phyloP scores from a whole-genome alignment of 2,797 vertebrate genomes.

The Anabas testudineus region DNA sequence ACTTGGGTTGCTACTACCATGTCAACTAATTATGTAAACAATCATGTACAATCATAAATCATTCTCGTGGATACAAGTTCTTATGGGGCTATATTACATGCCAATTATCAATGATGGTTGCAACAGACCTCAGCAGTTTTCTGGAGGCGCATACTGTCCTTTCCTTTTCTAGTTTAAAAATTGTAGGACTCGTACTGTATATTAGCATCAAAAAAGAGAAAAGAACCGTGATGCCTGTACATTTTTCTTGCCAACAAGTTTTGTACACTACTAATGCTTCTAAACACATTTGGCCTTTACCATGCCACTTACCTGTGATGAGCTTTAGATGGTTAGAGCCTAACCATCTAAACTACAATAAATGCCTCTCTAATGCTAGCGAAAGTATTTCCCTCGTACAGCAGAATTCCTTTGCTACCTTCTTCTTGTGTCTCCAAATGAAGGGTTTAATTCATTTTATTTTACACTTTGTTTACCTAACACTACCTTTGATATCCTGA shows the following conservation, averaged over 20 bases:
- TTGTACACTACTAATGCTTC: neutral
- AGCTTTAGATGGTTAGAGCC: too few species aligned
- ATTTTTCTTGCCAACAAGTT: neutral
- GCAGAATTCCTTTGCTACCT: conserved; percentile 9
- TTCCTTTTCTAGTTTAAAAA: neutral
- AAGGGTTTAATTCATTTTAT: neutral
- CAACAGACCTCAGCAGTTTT: neutral
- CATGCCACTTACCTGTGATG: neutral
- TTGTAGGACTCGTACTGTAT: neutral
- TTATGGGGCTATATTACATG: neutral
- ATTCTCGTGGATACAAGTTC: neutral
- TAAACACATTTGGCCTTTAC: neutral
- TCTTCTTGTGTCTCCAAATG: neutral
- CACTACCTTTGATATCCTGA: conserved; percentile 12
- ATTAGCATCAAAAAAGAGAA: neutral
- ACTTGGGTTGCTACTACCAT: too few species aligned
- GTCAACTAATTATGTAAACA: neutral
- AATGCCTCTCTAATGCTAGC: conserved; percentile 3
- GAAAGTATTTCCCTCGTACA: neutral
- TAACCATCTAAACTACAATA: neutral
- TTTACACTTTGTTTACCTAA: neutral
- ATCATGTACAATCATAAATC: neutral
- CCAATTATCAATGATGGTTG: neutral
- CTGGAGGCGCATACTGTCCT: too few species aligned
- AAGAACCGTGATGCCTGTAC: neutral